phyloP scores from a whole-genome alignment of 2,888 invertebrate species.

The Plutella xylostella region DNA sequence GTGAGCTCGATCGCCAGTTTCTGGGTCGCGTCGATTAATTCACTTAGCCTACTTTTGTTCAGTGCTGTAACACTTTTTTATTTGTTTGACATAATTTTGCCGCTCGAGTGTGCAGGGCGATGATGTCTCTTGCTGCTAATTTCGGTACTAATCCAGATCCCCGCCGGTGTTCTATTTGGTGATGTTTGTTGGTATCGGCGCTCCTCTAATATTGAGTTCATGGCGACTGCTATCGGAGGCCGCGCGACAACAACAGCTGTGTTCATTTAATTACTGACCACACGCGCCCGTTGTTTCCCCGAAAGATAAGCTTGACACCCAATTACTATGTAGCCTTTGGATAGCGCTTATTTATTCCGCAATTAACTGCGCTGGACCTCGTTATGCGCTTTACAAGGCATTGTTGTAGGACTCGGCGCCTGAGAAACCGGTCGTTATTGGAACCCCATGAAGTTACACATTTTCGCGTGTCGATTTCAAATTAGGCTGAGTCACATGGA shows the following conservation, averaged over 20 bases:
- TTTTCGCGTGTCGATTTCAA: conserved; percentile 3
- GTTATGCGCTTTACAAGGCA: too few species aligned
- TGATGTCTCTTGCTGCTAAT: conserved; percentile 1
- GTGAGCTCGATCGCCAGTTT: conserved; percentile 39
- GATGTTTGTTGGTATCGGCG: neutral
- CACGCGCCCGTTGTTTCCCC: too few species aligned
- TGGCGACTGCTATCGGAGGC: conserved; percentile 15
- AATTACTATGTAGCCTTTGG: too few species aligned
- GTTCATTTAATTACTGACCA: conserved; percentile 15
- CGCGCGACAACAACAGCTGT: conserved; percentile 15
- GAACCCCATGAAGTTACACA: neutral
- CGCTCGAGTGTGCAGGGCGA: conserved; percentile 32
- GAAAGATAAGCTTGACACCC: conserved; percentile 16
- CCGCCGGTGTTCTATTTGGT: too few species aligned
- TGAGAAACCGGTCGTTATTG: too few species aligned
- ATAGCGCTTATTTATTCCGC: too few species aligned
- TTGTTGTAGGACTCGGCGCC: too few species aligned
- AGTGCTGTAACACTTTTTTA: conserved; percentile 53
- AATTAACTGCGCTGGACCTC: too few species aligned
- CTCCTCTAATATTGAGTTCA: neutral
- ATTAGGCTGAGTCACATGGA: conserved; percentile 5
- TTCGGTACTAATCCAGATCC: too few species aligned
- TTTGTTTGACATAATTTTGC: conserved; percentile 53
- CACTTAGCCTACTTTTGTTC: conserved; percentile 64
- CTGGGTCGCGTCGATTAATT: conserved; percentile 62